phyloP scores from a whole-genome alignment of 2,797 vertebrate species.

The Poecilia picta region DNA sequence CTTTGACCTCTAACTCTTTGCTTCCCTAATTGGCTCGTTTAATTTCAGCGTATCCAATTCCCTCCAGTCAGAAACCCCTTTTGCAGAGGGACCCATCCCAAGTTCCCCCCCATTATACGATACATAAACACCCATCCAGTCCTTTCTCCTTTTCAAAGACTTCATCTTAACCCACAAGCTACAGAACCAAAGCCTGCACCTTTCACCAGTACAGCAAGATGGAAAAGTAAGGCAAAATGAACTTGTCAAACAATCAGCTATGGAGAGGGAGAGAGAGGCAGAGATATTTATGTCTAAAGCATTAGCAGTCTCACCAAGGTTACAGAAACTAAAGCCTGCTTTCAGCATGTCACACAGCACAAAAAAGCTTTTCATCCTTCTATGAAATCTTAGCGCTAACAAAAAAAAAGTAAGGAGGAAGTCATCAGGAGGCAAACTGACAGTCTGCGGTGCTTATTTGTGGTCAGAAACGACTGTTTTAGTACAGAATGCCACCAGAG shows the following conservation, averaged over 20 bases:
- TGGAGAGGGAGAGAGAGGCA: constrained; percentile 50
- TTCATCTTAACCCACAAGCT: constrained; percentile 29
- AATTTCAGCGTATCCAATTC: constrained; percentile 71
- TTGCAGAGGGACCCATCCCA: constrained; percentile 52
- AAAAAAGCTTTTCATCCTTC: constrained; percentile 65
- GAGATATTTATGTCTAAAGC: constrained; percentile 67
- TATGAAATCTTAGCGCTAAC: constrained; percentile 56
- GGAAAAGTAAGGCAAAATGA: constrained; percentile 66
- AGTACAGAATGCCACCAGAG: constrained; percentile 72
- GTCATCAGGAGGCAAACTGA: constrained; percentile 57
- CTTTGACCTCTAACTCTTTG: constrained; percentile 72
- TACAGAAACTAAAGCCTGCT: constrained; percentile 70
- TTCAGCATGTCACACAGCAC: constrained; percentile 67
- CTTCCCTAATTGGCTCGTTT: constrained; percentile 78
- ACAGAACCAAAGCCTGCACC: constrained; percentile 17
- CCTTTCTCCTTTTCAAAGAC: constrained; percentile 35
- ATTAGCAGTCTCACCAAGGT: constrained; percentile 72
- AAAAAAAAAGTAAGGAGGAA: constrained; percentile 45
- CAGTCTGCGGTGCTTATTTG: constrained; percentile 58
- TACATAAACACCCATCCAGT: constrained; percentile 37
- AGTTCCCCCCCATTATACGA: constrained; percentile 10
- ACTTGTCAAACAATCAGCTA: constrained; percentile 69
- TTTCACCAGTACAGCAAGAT: constrained; percentile 43
- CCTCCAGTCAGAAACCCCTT: constrained; percentile 61
- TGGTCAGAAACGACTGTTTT: constrained; percentile 67